These are phyloP conservation scores for Acrocephalus scirpaceus DNA, from an alignment of 2,797 vertebrate species.

Conservation along the genomic window DNA sequence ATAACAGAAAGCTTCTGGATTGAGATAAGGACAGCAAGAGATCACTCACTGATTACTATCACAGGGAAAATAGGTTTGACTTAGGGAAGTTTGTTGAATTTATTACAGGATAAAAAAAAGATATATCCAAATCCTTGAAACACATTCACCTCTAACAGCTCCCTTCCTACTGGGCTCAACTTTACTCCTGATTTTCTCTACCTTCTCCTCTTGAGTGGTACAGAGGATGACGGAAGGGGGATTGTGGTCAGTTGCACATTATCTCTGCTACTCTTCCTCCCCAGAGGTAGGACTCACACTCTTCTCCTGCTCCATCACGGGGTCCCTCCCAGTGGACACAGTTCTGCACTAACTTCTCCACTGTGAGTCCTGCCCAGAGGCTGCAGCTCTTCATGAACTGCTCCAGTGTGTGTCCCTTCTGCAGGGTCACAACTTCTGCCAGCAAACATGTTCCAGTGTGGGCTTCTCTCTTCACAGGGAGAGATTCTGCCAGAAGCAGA, in stretches of 20 bases:
- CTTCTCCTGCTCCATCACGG: background rate
- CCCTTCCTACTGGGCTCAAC: background rate
- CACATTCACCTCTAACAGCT: background rate
- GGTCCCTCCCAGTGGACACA: background rate
- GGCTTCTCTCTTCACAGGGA: background rate
- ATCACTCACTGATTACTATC: background rate
- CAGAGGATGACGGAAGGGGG: rapidly evolving
- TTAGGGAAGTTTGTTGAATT: background rate
- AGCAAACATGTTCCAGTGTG: background rate
- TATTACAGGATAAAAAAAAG: background rate
- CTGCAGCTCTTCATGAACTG: background rate
- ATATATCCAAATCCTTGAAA: background rate
- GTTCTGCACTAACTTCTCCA: background rate
- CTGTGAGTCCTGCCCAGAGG: background rate
- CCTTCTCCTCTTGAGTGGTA: rapidly evolving
- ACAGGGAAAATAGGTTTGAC: rapidly evolving
- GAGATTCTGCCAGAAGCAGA: background rate
- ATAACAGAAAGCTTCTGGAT: background rate
- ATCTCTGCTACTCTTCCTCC: background rate
- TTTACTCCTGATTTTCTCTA: background rate
- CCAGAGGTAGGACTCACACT: background rate
- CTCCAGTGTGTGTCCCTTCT: no score
- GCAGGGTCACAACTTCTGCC: background rate
- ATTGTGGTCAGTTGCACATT: background rate
- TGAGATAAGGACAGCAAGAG: background rate